phyloP scores from a whole-genome alignment of 2,113 vertebrate genomes.

The Nestor notabilis region DNA sequence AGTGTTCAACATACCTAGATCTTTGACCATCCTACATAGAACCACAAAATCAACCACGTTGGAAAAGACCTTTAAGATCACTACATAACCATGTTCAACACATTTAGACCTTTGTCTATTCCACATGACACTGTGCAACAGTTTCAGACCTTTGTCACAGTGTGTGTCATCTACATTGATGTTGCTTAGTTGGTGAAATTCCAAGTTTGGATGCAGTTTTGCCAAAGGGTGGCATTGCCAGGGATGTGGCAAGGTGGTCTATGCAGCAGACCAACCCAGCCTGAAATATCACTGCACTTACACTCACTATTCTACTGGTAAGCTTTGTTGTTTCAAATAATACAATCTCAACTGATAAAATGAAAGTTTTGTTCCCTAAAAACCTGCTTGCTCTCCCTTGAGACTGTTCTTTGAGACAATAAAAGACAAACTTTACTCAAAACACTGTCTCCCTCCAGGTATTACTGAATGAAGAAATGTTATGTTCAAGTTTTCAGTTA shows the following conservation, averaged over 20 bases:
- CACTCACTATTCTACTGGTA: not conserved
- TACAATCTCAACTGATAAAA: not conserved
- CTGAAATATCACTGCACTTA: not conserved
- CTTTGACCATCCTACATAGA: not conserved
- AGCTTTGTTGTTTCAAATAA: not conserved
- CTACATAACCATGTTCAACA: not conserved
- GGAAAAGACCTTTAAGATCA: not conserved
- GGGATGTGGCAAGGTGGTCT: fast-evolving
- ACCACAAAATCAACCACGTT: not conserved
- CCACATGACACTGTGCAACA: not conserved
- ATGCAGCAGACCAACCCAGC: fast-evolving
- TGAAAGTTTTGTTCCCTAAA: not conserved
- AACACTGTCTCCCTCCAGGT: not conserved
- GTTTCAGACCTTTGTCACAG: not conserved
- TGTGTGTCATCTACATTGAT: not conserved
- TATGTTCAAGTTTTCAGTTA: not conserved
- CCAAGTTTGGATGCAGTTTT: fast-evolving
- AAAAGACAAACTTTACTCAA: not conserved
- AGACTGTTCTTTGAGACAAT: not conserved
- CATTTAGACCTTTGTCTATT: not conserved
- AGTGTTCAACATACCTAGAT: not conserved
- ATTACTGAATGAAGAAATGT: not conserved
- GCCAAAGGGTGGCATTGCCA: not conserved
- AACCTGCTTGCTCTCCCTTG: not conserved
- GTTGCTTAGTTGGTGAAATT: not conserved